Evolutionary conservation across 2,113 vertebrate species (phyloP).

Genomic region (Hymenochirus boettgeri): DNA sequence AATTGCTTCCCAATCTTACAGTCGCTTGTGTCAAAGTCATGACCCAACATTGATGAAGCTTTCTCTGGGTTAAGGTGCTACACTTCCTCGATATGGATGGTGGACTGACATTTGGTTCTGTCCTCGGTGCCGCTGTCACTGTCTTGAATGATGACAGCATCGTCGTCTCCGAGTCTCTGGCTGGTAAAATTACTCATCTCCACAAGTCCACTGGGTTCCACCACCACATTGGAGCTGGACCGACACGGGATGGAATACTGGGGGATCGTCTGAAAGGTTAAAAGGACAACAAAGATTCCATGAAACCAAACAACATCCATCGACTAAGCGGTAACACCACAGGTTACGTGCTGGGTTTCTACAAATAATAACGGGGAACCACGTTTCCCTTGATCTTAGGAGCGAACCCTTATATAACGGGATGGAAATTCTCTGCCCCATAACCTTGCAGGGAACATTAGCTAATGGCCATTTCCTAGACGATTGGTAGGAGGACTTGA

Average conservation of each 20-base stretch:
- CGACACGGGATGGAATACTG: constrained; percentile 95
- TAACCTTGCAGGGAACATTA: too few relatives aligned
- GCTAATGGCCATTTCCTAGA: too few relatives aligned
- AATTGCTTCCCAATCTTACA: too few relatives aligned
- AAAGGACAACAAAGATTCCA: constrained; percentile 36
- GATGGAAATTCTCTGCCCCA: too few relatives aligned
- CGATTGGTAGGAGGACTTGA: too few relatives aligned
- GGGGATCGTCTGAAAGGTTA: constrained; percentile 80
- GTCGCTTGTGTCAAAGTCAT: too few relatives aligned
- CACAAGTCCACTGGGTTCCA: constrained; percentile 95
- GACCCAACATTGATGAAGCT: background rate
- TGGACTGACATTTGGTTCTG: constrained; percentile 46
- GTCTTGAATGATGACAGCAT: constrained; percentile 78
- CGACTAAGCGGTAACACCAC: too few relatives aligned
- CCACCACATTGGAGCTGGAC: constrained; percentile 94
- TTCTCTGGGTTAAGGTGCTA: constrained; percentile 1
- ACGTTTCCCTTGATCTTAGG: too few relatives aligned
- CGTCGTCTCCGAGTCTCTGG: constrained; percentile 89
- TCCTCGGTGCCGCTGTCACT: constrained; percentile 80
- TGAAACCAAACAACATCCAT: background rate
- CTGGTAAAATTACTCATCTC: constrained; percentile 97
- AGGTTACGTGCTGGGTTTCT: too few relatives aligned
- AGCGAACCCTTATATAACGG: too few relatives aligned
- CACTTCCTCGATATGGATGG: constrained; percentile 4
- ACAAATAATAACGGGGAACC: too few relatives aligned